Conservation (phyloP, 2,113 vertebrate genomes). For the Cryptomyrus ogoouensis region DNA sequence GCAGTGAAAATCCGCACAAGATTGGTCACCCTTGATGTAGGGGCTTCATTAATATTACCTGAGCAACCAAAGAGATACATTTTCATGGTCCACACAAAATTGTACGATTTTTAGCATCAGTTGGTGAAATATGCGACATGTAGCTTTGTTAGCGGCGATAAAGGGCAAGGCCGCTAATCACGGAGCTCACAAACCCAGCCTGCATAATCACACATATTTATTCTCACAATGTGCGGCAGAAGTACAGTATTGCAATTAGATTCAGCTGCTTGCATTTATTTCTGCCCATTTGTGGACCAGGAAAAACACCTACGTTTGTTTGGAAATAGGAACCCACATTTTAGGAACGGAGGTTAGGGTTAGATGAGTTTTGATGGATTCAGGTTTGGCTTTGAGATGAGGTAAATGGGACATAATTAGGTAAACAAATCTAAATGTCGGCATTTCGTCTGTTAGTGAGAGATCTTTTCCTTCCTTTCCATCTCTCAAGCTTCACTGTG, state of each 20-base stretch:
- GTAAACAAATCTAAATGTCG: neutral
- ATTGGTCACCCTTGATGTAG: too few relatives aligned
- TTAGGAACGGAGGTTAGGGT: neutral
- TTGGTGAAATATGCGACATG: neutral
- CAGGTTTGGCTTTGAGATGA: neutral
- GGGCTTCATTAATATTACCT: neutral
- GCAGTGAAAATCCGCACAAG: too few relatives aligned
- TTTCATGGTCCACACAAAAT: neutral
- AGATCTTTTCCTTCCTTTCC: neutral
- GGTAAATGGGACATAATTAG: neutral
- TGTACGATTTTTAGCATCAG: neutral
- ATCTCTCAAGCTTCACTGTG: neutral
- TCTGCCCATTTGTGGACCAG: neutral
- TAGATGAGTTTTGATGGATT: neutral
- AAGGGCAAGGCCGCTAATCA: neutral
- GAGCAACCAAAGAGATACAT: neutral
- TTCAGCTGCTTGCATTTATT: neutral
- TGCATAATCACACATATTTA: neutral
- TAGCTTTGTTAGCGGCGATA: neutral
- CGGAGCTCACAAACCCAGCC: neutral
- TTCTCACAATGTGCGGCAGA: neutral
- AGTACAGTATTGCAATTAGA: neutral
- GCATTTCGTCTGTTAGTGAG: neutral
- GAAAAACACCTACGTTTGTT: neutral
- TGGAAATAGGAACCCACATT: neutral